Base-by-base conservation (phyloP, 1,140 invertebrate species). In the Parasteatoda tepidariorum region DNA sequence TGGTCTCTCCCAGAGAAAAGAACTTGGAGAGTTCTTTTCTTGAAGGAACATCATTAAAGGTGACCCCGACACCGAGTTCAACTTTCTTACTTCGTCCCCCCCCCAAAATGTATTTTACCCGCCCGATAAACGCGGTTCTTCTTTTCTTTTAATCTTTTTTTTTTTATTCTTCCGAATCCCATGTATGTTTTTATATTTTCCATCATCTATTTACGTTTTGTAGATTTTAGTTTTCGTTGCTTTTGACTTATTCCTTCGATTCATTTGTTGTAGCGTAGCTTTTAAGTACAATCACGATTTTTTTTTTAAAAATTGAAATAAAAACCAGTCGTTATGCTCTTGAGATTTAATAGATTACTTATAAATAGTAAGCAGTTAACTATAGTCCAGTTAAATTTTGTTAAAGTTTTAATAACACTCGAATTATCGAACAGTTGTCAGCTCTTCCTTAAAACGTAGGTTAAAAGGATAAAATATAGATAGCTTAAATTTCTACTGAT, bases 41-140 rank as follows among this genome's bases (percentile, higher is more conserved):
- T 71, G 64, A 26, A 31, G 66, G 67, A 71, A 82, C 78, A 82
- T 82, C 78, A 82, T 82, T 82, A 82, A 82, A 82, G 67, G 78
- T 70, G 66, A 71, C 66, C 78, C 78, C 66, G 41, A 24, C 31
- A 62, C 55, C 7, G 78, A 48, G 66, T 82, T 71, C 66, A 82
- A 70, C 67, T 82, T 82, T 71, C 78, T 82, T 71, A 54, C 26
- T 61, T 18, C 18, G 2, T 2, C 34, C 34, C 34, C 24, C 38
- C 3, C 34, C 33, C 38, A 18, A 48, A 48, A 18, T 13, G 9
- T 48, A 13, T 48, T 48, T 48, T 48, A 9, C 38, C 38, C 38
- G 5, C 38, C 18, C 38, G 1, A n/a, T n/a, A n/a, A n/a, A n/a
- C n/a, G n/a, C n/a, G n/a, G n/a, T n/a, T 48, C 9, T 48, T 48